These are phyloP conservation scores for Anoplolepis gracilipes DNA, from an alignment of 1,140 invertebrate species.

Conservation along the genomic window DNA sequence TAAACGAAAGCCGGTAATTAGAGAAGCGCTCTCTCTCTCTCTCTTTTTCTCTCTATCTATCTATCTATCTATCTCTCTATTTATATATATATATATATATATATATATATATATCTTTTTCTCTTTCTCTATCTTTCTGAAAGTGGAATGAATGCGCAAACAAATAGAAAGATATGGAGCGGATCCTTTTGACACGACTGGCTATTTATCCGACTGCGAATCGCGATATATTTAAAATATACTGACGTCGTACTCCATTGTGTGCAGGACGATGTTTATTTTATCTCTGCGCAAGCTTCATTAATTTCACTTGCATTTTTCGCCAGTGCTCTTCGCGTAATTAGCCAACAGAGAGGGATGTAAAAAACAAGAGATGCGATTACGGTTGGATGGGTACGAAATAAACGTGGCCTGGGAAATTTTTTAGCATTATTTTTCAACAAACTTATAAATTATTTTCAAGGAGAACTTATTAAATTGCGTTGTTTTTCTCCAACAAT, in stretches of 20 bases:
- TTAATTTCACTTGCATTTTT: constrained; percentile 50
- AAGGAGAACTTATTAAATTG: constrained; percentile 41
- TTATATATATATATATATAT: too few species aligned
- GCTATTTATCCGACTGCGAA: constrained; percentile 37
- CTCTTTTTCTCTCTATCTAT: too few species aligned
- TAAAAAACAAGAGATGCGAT: constrained; percentile 40
- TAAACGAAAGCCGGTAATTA: constrained; percentile 31
- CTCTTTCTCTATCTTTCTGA: neutral
- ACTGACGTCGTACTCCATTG: constrained; percentile 27
- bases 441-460: constrained; percentile 24
- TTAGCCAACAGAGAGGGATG: constrained; percentile 11
- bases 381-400: constrained; percentile 25
- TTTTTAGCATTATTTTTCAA: constrained; percentile 31
- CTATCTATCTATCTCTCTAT: too few species aligned
- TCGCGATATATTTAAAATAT: constrained; percentile 47
- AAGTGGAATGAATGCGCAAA: constrained; percentile 16
- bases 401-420: constrained; percentile 51
- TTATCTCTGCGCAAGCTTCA: constrained; percentile 37
- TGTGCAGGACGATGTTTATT: constrained; percentile 41
- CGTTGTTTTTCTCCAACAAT: neutral
- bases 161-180: neutral
- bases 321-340: constrained; percentile 30
- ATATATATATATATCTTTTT: too few species aligned
- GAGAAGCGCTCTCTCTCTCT: neutral
- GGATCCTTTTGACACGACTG: constrained; percentile 21